A percentile compares a stretch with the other conserved stretches of the same genome.
These are phyloP conservation scores for Acyrthosiphon pisum DNA, from an alignment of 1,140 invertebrate genomes.

Conservation along the genomic window DNA sequence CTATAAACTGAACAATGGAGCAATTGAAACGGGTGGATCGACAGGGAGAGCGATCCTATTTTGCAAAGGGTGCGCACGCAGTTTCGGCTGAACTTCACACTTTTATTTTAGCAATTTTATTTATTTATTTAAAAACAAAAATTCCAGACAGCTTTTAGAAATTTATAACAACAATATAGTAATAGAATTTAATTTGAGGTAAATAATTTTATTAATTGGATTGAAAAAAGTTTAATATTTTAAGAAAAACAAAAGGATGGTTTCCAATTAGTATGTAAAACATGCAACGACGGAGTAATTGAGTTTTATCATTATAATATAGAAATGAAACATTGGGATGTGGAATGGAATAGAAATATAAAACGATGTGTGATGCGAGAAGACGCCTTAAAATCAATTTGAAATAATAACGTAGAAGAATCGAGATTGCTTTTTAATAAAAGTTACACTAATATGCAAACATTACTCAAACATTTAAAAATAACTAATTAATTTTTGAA, in stretches of 20 bases:
- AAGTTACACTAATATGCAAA: not conserved
- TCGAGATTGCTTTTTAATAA: not conserved
- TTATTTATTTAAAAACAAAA: no score
- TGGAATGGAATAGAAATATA: not conserved
- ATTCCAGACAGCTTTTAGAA: no score
- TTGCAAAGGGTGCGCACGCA: not conserved
- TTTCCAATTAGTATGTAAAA: not conserved
- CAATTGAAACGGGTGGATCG: not conserved
- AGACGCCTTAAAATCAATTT: not conserved
- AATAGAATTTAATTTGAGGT: not conserved
- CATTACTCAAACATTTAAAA: no score
- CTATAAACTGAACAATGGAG: not conserved
- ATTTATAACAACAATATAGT: no score
- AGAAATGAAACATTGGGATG: not conserved
- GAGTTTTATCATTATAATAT: not conserved
- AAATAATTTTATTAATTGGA: not conserved
- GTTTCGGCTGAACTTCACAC: not conserved
- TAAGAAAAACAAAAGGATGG: not conserved
- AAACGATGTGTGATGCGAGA: not conserved
- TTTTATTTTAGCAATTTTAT: not conserved
- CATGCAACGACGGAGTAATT: not conserved
- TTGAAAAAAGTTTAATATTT: not conserved
- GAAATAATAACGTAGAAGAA: not conserved
- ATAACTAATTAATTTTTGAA: no score
- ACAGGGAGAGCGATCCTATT: not conserved